A percentile compares a stretch with the other conserved stretches of the same genome.
Evolutionary conservation across 35 echinoderm and acorn worm species (phyloP).

Genomic region (Apostichopus japonicus): DNA sequence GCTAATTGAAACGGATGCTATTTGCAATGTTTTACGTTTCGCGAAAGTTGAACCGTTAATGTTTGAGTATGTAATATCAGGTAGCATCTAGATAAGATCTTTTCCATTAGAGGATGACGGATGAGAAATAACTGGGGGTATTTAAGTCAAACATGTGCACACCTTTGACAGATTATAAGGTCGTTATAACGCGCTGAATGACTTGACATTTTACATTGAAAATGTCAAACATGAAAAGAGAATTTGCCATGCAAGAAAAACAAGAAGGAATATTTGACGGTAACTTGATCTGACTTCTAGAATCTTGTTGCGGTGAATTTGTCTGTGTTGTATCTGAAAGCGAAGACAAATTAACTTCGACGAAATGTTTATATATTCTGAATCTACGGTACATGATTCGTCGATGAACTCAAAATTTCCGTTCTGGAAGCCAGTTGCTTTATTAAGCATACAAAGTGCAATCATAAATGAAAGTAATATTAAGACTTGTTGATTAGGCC

Average conservation of each 20-base stretch:
- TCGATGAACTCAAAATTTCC: background rate
- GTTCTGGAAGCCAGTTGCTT: background rate
- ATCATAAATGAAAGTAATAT: background rate
- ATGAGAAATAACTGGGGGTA: background rate
- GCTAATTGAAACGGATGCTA: background rate
- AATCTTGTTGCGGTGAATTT: background rate
- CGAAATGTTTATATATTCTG: background rate
- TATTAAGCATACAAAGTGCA: background rate
- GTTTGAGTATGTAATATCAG: background rate
- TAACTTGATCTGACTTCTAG: background rate
- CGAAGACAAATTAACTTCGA: background rate
- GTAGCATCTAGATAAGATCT: background rate
- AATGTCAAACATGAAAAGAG: background rate
- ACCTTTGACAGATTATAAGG: background rate
- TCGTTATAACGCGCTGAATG: background rate
- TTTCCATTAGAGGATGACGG: constrained; percentile 1
- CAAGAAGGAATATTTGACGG: background rate
- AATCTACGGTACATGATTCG: too few species aligned
- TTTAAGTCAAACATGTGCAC: background rate
- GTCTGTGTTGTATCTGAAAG: background rate
- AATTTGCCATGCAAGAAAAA: background rate
- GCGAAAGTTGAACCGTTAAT: background rate
- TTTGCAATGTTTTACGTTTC: background rate
- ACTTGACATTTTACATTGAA: background rate
- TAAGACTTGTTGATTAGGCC: background rate